Evolutionary conservation across 1,140 invertebrate genomes (phyloP).

Genomic region (Heterodera schachtii): DNA sequence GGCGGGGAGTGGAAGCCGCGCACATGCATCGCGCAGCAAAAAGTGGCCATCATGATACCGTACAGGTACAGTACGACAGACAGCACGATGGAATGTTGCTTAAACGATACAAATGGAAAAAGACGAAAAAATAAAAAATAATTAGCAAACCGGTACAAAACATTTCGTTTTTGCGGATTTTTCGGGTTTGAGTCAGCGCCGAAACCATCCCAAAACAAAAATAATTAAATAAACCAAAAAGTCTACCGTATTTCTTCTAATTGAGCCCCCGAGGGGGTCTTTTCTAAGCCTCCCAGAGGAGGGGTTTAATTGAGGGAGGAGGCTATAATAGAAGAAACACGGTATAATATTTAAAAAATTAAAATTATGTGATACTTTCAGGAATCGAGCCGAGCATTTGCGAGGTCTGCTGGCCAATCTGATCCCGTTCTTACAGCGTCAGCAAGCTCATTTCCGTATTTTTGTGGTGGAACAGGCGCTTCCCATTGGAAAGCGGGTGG

Average conservation of each 20-base stretch:
- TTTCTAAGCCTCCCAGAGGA: too few relatives aligned
- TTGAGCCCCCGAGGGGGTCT: too few relatives aligned
- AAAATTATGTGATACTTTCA: neutral
- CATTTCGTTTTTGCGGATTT: too few relatives aligned
- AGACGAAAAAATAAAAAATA: too few relatives aligned
- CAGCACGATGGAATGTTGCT: slow-evolving; percentile 74
- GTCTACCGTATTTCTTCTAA: too few relatives aligned
- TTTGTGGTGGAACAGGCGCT: slow-evolving; percentile 20
- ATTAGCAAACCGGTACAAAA: too few relatives aligned
- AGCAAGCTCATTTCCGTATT: slow-evolving; percentile 17
- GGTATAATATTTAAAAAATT: neutral
- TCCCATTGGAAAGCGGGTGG: neutral
- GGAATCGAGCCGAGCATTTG: slow-evolving; percentile 18
- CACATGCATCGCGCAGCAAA: slow-evolving; percentile 39
- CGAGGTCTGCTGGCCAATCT: slow-evolving; percentile 7
- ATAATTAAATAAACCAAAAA: too few relatives aligned
- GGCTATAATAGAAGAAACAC: neutral
- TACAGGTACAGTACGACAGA: slow-evolving; percentile 74
- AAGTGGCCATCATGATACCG: slow-evolving; percentile 81
- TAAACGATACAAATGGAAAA: neutral
- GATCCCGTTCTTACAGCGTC: slow-evolving; percentile 17
- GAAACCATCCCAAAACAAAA: too few relatives aligned
- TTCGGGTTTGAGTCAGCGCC: too few relatives aligned
- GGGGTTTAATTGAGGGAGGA: neutral
- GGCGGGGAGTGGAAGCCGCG: slow-evolving; percentile 49